Evolutionary conservation across 2,113 vertebrate genomes (phyloP).

Genomic region (Mus pahari): DNA sequence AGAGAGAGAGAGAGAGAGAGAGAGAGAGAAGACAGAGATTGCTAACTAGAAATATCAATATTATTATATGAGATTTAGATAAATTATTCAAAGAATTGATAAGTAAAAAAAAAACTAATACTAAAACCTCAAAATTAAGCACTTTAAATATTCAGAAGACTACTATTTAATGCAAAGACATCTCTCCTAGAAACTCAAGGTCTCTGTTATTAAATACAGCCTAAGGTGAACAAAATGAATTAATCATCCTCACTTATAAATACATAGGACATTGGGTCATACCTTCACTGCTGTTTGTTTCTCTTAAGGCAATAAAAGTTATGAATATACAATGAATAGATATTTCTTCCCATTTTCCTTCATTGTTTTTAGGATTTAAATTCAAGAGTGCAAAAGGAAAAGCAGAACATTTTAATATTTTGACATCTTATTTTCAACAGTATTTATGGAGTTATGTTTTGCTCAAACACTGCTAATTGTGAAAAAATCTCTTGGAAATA

Average conservation of each 20-base stretch:
- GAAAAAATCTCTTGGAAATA: not conserved
- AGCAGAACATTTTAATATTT: constrained; percentile 20
- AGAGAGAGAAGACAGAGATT: not conserved
- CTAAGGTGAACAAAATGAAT: not conserved
- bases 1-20: not conserved
- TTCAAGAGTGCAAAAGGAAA: not conserved
- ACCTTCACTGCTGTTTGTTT: not conserved
- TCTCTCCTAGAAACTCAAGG: not conserved
- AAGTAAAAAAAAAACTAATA: not conserved
- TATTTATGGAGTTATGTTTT: not conserved
- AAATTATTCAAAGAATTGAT: constrained; percentile 37
- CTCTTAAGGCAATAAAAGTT: not conserved
- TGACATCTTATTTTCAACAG: not conserved
- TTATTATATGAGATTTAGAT: constrained; percentile 4
- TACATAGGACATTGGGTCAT: not conserved
- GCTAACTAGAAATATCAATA: not conserved
- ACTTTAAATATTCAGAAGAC: not conserved
- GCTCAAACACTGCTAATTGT: not conserved
- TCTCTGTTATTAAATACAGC: not conserved
- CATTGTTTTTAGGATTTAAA: constrained; percentile 2
- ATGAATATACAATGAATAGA: constrained; percentile 36
- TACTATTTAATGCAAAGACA: not conserved
- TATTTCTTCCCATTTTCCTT: not conserved
- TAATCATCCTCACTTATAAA: not conserved
- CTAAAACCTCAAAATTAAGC: not conserved